Evolutionary conservation across 1,140 invertebrate species (phyloP).

Genomic region (Babylonia areolata): DNA sequence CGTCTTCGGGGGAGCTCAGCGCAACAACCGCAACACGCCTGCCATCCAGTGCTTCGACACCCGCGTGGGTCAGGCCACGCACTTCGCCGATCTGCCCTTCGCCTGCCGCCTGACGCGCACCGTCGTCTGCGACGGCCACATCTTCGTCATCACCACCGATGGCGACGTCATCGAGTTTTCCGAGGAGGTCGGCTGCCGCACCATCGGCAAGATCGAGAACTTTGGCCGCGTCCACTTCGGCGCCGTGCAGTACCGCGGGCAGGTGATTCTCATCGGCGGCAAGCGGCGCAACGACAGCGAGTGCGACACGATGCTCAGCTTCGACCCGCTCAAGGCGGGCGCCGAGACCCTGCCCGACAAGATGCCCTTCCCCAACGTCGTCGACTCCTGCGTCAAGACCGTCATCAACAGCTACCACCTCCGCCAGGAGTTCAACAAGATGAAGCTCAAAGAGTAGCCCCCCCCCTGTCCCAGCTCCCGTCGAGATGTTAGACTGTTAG

Average conservation of each 20-base stretch:
- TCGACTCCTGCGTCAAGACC: slow-evolving; percentile 65
- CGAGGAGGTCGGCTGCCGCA: slow-evolving; percentile 46
- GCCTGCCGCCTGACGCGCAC: slow-evolving; percentile 61
- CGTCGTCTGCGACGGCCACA: slow-evolving; percentile 54
- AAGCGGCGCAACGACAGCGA: slow-evolving; percentile 60
- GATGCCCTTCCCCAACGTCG: slow-evolving; percentile 60
- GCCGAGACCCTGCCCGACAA: slow-evolving; percentile 59
- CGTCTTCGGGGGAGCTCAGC: slow-evolving; percentile 63
- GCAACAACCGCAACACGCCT: slow-evolving; percentile 61
- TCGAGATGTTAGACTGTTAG: no score
- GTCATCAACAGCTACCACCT: slow-evolving; percentile 44
- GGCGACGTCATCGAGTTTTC: slow-evolving; percentile 56
- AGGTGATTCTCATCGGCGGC: slow-evolving; percentile 60
- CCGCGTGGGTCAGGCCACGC: slow-evolving; percentile 49
- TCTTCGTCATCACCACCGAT: slow-evolving; percentile 62
- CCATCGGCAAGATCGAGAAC: slow-evolving; percentile 48
- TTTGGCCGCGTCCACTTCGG: slow-evolving; percentile 66
- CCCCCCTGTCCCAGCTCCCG: no score
- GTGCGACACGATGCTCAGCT: slow-evolving; percentile 62
- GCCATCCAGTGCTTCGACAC: slow-evolving; percentile 65
- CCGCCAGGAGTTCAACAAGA: slow-evolving; percentile 38
- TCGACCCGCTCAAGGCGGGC: slow-evolving; percentile 59
- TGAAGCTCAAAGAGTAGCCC: neutral
- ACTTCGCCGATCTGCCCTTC: slow-evolving; percentile 63
- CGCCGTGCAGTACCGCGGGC: slow-evolving; percentile 60